Conservation (phyloP, 2,113 vertebrate species). For the Hoplias malabaricus region DNA sequence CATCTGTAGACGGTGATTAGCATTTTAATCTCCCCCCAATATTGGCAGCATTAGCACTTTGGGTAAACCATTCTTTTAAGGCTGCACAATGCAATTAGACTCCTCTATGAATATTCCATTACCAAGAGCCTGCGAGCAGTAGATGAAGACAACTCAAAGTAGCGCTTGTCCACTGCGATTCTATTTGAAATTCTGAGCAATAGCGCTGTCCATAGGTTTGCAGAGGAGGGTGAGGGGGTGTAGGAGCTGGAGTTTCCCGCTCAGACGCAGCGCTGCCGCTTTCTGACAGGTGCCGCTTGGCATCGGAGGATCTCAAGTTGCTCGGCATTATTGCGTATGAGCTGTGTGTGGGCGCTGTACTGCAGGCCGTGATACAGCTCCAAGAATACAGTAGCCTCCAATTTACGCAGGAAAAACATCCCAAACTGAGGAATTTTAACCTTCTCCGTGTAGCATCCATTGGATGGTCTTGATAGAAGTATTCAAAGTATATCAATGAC, state of each 20-base stretch:
- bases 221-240: constrained; percentile 1
- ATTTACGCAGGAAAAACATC: not conserved
- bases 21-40: not conserved
- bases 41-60: not conserved
- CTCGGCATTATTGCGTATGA: constrained; percentile 31
- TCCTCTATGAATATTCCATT: not conserved
- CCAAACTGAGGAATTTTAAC: not conserved
- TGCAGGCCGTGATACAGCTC: constrained; percentile 21
- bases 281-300: constrained; percentile 50
- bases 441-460: not conserved
- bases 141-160: not conserved
- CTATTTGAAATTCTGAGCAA: not conserved
- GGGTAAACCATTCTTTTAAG: not conserved
- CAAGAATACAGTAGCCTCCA: constrained; percentile 19
- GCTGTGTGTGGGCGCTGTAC: constrained; percentile 24
- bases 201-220: not conserved
- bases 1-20: not conserved
- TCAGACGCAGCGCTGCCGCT: not conserved
- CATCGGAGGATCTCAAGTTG: constrained; percentile 29
- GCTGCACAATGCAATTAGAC: not conserved
- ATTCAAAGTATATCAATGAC: too few species aligned
- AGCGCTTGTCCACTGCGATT: not conserved
- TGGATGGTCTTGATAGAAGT: not conserved
- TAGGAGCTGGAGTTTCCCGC: not conserved
- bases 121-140: not conserved